Conservation (phyloP, 2,113 vertebrate species). For the Melanotaenia duboulayi region DNA sequence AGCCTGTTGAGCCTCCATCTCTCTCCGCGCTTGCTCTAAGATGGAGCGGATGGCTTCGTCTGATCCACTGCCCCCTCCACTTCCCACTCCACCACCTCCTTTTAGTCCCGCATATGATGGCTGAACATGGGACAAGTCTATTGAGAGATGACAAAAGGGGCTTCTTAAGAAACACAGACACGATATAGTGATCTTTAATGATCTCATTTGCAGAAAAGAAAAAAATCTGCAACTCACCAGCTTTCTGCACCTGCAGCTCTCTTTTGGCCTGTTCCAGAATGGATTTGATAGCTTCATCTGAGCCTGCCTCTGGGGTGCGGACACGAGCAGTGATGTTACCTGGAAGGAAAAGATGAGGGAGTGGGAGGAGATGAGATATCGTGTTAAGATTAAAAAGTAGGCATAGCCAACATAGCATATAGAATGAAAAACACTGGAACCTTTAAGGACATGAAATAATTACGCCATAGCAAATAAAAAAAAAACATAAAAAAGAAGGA, state of each 20-base stretch:
- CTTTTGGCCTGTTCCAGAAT: constrained; percentile 97
- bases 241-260: constrained; percentile 97
- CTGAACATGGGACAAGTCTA: constrained; percentile 86
- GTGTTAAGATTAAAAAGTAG: constrained; percentile 38
- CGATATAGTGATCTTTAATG: constrained; percentile 8
- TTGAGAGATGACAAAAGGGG: constrained; percentile 56
- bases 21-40: constrained; percentile 93
- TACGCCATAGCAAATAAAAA: constrained; percentile 57
- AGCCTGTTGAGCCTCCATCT: constrained; percentile 96
- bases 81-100: constrained; percentile 71
- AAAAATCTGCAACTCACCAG: constrained; percentile 79
- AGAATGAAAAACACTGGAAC: constrained; percentile 12
- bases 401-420: constrained; percentile 33
- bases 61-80: constrained; percentile 77
- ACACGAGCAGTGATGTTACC: constrained; percentile 94
- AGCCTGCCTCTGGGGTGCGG: constrained; percentile 90
- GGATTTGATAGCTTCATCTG: constrained; percentile 96
- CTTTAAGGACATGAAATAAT: constrained; percentile 38
- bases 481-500: no score
- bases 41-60: constrained; percentile 97
- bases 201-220: constrained; percentile 13
- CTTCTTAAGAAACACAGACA: constrained; percentile 20
- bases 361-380: constrained; percentile 35
- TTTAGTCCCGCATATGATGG: constrained; percentile 74
- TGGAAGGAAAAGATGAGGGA: constrained; percentile 65